A percentile compares a stretch with the other conserved stretches of the same genome.
These are phyloP conservation scores for Leiothrix lutea DNA, from an alignment of 2,113 vertebrate species.

Conservation along the genomic window DNA sequence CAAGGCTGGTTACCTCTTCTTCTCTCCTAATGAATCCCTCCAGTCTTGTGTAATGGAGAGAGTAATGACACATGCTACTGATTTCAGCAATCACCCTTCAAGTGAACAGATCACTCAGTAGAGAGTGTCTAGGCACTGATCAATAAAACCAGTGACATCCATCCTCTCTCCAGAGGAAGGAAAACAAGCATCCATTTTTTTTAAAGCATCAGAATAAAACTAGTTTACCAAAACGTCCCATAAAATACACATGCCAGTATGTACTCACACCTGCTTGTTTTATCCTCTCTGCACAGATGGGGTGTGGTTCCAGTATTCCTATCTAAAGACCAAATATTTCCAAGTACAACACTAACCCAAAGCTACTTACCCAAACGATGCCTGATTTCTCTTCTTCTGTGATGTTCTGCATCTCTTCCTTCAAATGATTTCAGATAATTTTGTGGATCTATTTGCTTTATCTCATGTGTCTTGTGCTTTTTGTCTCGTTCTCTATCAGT, in stretches of 20 bases:
- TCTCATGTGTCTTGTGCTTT: conserved; percentile 25
- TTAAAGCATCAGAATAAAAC: not conserved
- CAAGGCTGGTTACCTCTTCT: not conserved
- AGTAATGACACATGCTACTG: not conserved
- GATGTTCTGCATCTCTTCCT: not conserved
- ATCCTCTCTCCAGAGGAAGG: not conserved
- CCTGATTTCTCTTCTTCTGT: conserved; percentile 43
- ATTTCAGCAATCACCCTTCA: not conserved
- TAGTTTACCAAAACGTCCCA: not conserved
- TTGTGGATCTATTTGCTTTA: not conserved
- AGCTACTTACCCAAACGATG: conserved; percentile 37
- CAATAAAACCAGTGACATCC: not conserved
- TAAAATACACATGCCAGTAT: not conserved
- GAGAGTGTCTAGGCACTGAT: not conserved
- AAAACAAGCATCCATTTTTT: not conserved
- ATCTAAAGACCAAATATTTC: not conserved
- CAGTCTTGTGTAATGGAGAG: not conserved
- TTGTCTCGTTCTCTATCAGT: conserved; percentile 16
- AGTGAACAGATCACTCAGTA: not conserved
- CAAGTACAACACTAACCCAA: not conserved
- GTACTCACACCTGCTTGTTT: not conserved
- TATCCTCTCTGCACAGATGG: not conserved
- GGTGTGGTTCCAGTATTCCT: not conserved
- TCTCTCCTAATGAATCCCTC: not conserved
- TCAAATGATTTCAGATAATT: not conserved